These are phyloP conservation scores for Neolamprologus hecqui DNA, from an alignment of 2,113 vertebrate genomes.

Conservation along the genomic window DNA sequence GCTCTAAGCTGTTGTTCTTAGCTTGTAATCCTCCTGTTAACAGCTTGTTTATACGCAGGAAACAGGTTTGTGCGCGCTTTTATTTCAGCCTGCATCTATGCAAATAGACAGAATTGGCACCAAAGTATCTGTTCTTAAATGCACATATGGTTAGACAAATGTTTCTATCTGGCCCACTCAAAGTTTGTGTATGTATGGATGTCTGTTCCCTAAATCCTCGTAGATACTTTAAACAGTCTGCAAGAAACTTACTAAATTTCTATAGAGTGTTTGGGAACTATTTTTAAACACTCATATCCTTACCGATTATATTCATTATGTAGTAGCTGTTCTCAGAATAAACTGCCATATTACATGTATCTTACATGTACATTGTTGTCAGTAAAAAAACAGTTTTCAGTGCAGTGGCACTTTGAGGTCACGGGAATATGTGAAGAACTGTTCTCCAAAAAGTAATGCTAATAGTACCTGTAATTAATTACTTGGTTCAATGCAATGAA, in stretches of 20 bases:
- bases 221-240: neutral
- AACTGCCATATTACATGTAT: neutral
- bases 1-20: neutral
- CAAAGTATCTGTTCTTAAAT: neutral
- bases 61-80: rapidly evolving
- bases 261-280: neutral
- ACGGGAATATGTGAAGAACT: neutral
- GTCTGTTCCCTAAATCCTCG: neutral
- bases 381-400: neutral
- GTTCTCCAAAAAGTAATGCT: neutral
- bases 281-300: neutral
- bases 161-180: neutral
- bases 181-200: neutral
- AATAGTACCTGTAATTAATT: neutral
- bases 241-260: neutral
- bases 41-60: neutral
- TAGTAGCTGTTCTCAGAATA: neutral
- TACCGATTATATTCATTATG: neutral
- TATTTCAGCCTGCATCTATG: neutral
- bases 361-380: neutral
- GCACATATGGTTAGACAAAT: neutral
- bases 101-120: neutral
- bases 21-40: neutral
- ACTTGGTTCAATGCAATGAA: neutral
- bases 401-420: neutral